Base-by-base conservation (phyloP, 37 sponge, comb jelly and placozoan species). In the Cladorhizidae sp. region DNA sequence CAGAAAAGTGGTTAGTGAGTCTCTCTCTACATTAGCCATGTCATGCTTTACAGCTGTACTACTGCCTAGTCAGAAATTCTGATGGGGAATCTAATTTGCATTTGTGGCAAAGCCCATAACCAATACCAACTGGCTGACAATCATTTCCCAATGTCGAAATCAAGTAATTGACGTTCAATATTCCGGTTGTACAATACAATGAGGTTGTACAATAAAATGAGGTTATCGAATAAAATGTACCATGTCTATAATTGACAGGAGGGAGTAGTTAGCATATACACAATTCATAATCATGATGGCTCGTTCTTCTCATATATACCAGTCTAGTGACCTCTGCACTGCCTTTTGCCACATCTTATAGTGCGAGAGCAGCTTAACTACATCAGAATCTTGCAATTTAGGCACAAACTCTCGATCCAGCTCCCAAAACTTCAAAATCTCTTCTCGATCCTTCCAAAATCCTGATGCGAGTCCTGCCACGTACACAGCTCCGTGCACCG, bases 401-500 rank as follows among this genome's bases (percentile, higher is more conserved):
- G 70, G 52, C 1, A 25, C 18, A 58, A 82, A 84, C 17, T 28
- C 32, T 3, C 70, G 40, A 40, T 80, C 82, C 22, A 74, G 39
- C 39, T 77, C 1, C 75, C 83, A 78, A 32, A 94, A 81, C 1
- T 56, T 35, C 45, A 49, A 33, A 25, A 94, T 75, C 41, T 94
- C 88, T 0, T 83, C 81, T 21, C 57, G 61, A 18, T 70, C 64
- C 37, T 80, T 80, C 94, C 94, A 94, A 25, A 94, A 84, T 29
- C 92, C 97, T 1, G 73, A 64, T n/a, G 73, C 89, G 39, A 96
- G 63, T 17, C 97, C 97, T 14, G 97, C 91, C 57, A 96, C 23
- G 33, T 74, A 90, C 0, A 89, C 79, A 45, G 97, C 94, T 5
- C 97, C 97, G 29, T 79, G 74, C 0, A 84, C 89, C 0, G 97